Evolutionary conservation across 2,888 invertebrate species (phyloP).

Genomic region (Drosophila borborema): DNA sequence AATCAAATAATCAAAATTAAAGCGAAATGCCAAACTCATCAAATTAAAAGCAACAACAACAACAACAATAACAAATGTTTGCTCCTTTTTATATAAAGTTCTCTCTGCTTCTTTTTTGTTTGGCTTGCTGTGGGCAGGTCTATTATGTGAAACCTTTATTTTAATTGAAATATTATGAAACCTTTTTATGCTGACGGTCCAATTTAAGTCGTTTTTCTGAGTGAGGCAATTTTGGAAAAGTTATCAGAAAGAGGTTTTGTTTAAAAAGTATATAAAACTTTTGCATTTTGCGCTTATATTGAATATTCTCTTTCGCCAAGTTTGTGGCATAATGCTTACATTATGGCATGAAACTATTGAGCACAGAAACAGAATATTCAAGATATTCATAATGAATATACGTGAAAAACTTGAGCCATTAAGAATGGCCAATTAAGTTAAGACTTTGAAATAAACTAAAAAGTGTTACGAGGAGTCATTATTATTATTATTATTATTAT

Average conservation of each 20-base stretch:
- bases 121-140: not conserved
- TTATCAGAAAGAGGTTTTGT: not conserved
- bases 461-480: no score
- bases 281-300: not conserved
- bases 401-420: no score
- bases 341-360: not conserved
- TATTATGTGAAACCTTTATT: slow-evolving; percentile 10
- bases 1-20: slow-evolving; percentile 50
- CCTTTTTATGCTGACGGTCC: not conserved
- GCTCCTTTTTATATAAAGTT: not conserved
- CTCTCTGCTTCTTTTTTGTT: not conserved
- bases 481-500: no score
- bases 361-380: not conserved
- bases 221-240: not conserved
- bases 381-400: no score
- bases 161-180: slow-evolving; percentile 12
- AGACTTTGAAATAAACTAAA: no score
- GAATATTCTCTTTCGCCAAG: no score
- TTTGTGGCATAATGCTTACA: no score
- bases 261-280: not conserved
- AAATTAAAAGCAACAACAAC: not conserved
- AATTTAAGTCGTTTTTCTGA: not conserved
- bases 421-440: no score
- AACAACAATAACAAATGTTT: not conserved
- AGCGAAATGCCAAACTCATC: slow-evolving; percentile 18